phyloP scores from a whole-genome alignment of 53 echinoderm and acorn worm genomes.

The Arbacia lixula region DNA sequence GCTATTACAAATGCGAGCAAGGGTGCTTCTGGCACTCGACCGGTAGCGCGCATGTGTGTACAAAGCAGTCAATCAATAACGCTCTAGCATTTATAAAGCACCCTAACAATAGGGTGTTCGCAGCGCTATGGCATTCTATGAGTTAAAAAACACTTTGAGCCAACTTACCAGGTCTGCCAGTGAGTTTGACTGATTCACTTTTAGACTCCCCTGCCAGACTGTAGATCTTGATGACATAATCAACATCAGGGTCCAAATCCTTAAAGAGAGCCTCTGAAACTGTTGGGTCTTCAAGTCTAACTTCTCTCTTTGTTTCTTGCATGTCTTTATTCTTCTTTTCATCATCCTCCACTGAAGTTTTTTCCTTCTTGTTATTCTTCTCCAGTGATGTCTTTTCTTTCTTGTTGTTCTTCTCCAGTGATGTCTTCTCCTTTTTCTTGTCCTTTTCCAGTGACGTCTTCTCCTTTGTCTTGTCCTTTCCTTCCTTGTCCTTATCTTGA shows the following conservation, averaged over 20 bases:
- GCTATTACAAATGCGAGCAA: no score
- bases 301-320: slow-evolving; percentile 56
- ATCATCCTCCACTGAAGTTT: not conserved
- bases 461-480: slow-evolving; percentile 7
- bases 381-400: slow-evolving; percentile 23
- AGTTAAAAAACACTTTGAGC: no score
- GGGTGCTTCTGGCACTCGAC: no score
- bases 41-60: no score
- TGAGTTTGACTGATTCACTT: slow-evolving; percentile 72
- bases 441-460: slow-evolving; percentile 19
- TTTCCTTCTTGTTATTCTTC: slow-evolving; percentile 24
- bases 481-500: not conserved
- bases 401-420: slow-evolving; percentile 3
- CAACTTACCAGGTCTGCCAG: slow-evolving; percentile 77
- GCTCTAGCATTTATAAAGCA: no score
- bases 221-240: slow-evolving; percentile 84
- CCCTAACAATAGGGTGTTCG: no score
- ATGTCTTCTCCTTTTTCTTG: not conserved
- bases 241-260: slow-evolving; percentile 64
- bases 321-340: slow-evolving; percentile 19
- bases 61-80: no score
- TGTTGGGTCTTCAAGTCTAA: slow-evolving; percentile 70
- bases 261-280: slow-evolving; percentile 60
- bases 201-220: slow-evolving; percentile 72
- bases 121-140: no score